phyloP scores from a whole-genome alignment of 2,888 invertebrate genomes.

The Hypsopygia costalis region DNA sequence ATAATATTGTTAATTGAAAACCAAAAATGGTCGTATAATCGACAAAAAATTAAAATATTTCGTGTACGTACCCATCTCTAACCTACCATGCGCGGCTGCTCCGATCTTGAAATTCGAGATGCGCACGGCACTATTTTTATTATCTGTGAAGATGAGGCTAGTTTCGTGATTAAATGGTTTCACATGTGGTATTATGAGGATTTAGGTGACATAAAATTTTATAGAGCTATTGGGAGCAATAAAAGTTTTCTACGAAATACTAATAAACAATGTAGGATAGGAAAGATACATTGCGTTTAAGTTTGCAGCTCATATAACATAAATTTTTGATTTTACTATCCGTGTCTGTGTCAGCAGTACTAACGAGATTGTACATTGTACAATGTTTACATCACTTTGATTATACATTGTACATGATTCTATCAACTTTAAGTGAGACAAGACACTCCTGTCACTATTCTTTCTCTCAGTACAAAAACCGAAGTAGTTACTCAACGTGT shows the following conservation, averaged over 20 bases:
- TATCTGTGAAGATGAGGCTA: conserved; percentile 1
- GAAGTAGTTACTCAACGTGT: background rate
- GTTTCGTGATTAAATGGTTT: conserved; percentile 1
- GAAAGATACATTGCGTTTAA: too few relatives aligned
- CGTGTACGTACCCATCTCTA: background rate
- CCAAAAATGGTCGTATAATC: background rate
- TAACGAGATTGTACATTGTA: too few relatives aligned
- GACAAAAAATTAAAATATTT: background rate
- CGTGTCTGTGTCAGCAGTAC: too few relatives aligned
- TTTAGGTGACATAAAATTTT: background rate
- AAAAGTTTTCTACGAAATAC: too few relatives aligned
- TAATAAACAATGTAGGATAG: too few relatives aligned
- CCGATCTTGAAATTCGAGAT: background rate
- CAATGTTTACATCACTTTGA: too few relatives aligned
- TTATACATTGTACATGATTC: too few relatives aligned
- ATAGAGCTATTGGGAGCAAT: background rate
- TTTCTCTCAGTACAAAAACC: background rate
- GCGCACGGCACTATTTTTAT: conserved; percentile 9
- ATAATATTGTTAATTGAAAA: too few relatives aligned
- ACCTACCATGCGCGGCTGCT: background rate
- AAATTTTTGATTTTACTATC: too few relatives aligned
- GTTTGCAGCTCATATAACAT: too few relatives aligned
- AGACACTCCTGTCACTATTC: too few relatives aligned
- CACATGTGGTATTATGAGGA: background rate
- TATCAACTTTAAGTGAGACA: too few relatives aligned